Conservation (phyloP, 2,113 vertebrate genomes). For the Myocastor coypus region DNA sequence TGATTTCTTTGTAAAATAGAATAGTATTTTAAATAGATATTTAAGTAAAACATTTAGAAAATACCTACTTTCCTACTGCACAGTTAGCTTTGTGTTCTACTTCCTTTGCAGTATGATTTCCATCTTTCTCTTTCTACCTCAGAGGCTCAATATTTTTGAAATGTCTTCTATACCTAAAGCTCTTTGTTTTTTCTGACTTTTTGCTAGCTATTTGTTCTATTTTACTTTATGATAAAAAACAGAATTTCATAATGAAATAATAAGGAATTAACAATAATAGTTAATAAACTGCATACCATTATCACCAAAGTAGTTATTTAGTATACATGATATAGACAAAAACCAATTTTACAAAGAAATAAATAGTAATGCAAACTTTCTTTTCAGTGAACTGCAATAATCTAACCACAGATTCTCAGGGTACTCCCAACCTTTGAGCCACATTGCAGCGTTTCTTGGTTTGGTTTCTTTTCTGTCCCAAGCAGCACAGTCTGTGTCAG, state of each 20-base stretch:
- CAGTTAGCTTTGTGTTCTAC: background rate
- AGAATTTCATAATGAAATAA: background rate
- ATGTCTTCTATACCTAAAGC: background rate
- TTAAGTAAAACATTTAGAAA: background rate
- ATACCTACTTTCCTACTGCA: background rate
- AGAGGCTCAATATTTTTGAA: background rate
- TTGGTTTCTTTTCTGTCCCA: slow-evolving; percentile 2
- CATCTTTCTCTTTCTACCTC: background rate
- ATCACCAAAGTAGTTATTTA: background rate
- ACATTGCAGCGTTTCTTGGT: background rate
- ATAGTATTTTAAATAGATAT: background rate
- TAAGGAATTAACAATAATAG: background rate
- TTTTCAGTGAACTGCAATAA: background rate
- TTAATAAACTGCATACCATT: background rate
- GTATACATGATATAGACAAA: background rate
- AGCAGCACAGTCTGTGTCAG: background rate
- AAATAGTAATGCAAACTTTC: background rate
- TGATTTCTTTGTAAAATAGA: background rate
- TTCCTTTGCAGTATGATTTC: background rate
- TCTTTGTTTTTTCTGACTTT: background rate
- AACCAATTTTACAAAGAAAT: background rate
- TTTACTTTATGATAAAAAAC: background rate
- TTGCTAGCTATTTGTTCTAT: background rate
- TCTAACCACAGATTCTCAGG: background rate
- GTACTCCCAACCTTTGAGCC: background rate